Percentiles rank a stretch among this genome's conserved stretches.
phyloP scores from a whole-genome alignment of 2,113 vertebrate species.

The Gyps fulvus region DNA sequence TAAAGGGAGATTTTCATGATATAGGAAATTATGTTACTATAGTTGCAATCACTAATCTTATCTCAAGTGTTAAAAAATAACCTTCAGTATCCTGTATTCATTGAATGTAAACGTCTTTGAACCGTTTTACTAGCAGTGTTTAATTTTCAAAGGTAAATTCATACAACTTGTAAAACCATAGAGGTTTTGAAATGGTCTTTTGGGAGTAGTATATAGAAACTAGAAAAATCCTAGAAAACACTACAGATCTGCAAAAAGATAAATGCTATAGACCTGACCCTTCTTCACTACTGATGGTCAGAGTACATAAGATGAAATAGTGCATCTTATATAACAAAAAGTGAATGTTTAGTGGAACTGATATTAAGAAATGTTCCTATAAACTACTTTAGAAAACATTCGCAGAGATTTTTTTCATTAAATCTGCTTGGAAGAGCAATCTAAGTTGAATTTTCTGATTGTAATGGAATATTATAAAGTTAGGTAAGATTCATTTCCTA shows the following conservation, averaged over 20 bases:
- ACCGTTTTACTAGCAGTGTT: neutral
- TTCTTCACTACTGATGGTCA: neutral
- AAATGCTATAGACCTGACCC: neutral
- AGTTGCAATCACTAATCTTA: neutral
- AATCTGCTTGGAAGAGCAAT: neutral
- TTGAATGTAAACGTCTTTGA: neutral
- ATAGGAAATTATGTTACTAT: neutral
- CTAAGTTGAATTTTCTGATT: neutral
- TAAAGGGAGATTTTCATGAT: neutral
- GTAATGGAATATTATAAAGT: neutral
- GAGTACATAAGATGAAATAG: neutral
- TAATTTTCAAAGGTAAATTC: constrained; percentile 40
- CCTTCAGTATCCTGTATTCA: neutral
- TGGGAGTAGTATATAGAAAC: neutral
- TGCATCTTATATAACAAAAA: neutral
- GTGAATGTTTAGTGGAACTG: neutral
- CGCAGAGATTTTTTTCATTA: neutral
- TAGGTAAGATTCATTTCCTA: neutral
- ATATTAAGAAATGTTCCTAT: neutral
- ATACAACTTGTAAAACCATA: neutral
- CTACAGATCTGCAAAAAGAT: constrained; percentile 34
- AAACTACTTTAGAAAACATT: neutral
- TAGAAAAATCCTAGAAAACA: constrained; percentile 48
- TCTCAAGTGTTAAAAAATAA: constrained; percentile 26
- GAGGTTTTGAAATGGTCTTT: neutral